Conservation (phyloP, 23 tunicate species). For the Halocynthia aurantium region DNA sequence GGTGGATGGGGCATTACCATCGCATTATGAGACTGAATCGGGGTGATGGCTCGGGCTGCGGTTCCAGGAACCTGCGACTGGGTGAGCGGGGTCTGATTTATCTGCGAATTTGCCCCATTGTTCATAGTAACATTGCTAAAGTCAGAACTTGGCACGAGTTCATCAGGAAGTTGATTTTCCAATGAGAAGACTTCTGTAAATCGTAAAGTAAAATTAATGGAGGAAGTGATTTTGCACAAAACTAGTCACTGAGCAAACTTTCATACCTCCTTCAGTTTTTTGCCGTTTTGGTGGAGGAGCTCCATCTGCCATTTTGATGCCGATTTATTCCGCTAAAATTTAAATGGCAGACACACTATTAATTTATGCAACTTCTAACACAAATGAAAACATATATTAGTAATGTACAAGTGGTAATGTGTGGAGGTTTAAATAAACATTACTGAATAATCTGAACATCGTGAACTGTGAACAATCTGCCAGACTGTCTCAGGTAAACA, state of each 20-base stretch:
- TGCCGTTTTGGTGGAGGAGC: slow-evolving; percentile 68
- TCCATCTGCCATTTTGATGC: slow-evolving; percentile 69
- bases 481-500: no score
- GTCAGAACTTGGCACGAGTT: slow-evolving; percentile 41
- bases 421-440: no score
- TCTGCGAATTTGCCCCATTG: slow-evolving; percentile 33
- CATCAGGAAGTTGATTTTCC: slow-evolving; percentile 79
- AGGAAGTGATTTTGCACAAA: background rate
- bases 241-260: background rate
- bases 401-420: no score
- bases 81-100: slow-evolving; percentile 28
- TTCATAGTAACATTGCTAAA: slow-evolving; percentile 17
- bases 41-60: slow-evolving; percentile 35
- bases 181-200: slow-evolving; percentile 52
- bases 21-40: no score
- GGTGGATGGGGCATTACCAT: slow-evolving; percentile 36
- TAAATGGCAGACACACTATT: no score
- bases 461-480: no score
- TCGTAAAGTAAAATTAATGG: background rate
- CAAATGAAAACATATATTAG: no score
- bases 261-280: slow-evolving; percentile 46
- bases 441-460: no score
- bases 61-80: slow-evolving; percentile 18
- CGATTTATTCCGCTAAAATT: no score
- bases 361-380: no score